Conservation (phyloP, 2,797 vertebrate species). For the Acrossocheilus wenchowensis region DNA sequence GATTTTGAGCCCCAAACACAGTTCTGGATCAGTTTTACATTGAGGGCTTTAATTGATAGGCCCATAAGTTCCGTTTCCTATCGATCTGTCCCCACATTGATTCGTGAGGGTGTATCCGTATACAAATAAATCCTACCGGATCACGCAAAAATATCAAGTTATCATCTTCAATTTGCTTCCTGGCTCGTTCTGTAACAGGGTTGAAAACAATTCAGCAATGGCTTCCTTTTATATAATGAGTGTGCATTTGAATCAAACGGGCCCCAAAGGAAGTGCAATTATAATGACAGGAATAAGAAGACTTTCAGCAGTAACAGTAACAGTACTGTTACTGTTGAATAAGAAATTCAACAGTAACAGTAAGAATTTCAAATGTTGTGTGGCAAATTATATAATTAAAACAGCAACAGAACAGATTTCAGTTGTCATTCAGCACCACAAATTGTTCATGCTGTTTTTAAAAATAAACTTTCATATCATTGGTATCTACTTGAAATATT, state of each 20-base stretch:
- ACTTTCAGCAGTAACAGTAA: neutral
- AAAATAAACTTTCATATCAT: neutral
- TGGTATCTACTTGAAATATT: neutral
- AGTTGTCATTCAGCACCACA: neutral
- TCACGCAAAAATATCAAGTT: neutral
- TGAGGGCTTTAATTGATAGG: conserved; percentile 2
- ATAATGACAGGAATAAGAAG: neutral
- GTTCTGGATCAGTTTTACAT: conserved; percentile 16
- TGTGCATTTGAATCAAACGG: neutral
- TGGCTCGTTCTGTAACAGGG: neutral
- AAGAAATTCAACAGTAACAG: neutral
- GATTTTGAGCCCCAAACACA: conserved; percentile 27
- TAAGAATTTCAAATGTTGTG: neutral
- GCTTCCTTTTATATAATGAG: neutral
- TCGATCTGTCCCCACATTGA: neutral
- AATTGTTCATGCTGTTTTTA: neutral
- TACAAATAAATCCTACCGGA: neutral
- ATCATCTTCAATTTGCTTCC: neutral
- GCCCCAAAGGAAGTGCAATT: neutral
- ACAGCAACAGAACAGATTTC: neutral
- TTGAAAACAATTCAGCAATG: neutral
- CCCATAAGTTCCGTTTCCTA: neutral
- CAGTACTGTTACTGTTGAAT: too few relatives aligned
- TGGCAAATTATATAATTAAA: neutral
- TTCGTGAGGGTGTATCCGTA: neutral